phyloP scores from a whole-genome alignment of 1,140 invertebrate species.

The Bombus vancouverensis region DNA sequence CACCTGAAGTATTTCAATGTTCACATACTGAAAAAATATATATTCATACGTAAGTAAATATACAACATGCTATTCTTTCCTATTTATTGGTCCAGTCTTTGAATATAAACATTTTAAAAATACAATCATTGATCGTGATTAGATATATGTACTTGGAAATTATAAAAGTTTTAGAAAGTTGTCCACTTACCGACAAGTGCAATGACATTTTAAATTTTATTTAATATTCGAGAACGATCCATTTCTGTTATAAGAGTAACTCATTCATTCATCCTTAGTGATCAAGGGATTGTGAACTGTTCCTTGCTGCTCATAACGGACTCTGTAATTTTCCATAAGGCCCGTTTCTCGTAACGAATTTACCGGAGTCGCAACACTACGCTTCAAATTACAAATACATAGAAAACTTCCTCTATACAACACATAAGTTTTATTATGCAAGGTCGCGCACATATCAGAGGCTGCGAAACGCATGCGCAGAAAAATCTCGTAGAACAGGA shows the following conservation, averaged over 20 bases:
- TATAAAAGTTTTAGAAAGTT: neutral
- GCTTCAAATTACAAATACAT: neutral
- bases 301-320: constrained; percentile 43
- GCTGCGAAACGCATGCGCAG: constrained; percentile 6
- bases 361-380: neutral
- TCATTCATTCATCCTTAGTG: constrained; percentile 10
- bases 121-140: neutral
- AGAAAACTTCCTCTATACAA: neutral
- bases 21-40: neutral
- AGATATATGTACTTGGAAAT: neutral
- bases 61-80: neutral
- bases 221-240: neutral
- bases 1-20: neutral
- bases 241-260: neutral
- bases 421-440: neutral
- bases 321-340: constrained; percentile 64
- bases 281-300: constrained; percentile 34
- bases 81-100: neutral
- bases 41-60: neutral
- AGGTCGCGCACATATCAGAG: neutral
- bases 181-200: neutral
- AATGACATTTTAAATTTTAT: neutral
- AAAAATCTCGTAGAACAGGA: neutral
- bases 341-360: constrained; percentile 38
- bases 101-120: neutral